Conservation (phyloP, 2,113 vertebrate species). For the Lanius collurio region DNA sequence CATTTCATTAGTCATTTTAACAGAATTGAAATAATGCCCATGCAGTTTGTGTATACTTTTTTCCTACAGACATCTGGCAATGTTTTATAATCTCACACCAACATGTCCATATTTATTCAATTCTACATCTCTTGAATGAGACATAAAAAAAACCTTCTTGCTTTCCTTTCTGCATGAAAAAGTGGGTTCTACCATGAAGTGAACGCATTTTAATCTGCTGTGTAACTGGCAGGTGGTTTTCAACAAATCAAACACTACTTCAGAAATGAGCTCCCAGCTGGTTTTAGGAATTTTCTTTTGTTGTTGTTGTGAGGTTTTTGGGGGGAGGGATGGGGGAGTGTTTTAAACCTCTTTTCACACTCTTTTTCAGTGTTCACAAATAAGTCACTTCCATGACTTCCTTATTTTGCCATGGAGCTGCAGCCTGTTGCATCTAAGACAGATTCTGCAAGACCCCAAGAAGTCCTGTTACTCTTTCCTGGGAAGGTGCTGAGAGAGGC, state of each 20-base stretch:
- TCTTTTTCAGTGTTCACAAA: neutral
- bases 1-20: constrained; percentile 13
- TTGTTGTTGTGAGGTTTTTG: neutral
- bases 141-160: neutral
- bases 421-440: neutral
- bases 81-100: neutral
- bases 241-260: neutral
- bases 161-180: neutral
- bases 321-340: accelerated
- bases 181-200: neutral
- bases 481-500: neutral
- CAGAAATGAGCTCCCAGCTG: neutral
- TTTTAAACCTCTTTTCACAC: neutral
- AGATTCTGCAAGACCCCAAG: neutral
- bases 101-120: neutral
- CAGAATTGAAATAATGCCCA: neutral
- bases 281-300: neutral
- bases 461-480: neutral
- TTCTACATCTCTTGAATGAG: neutral
- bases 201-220: neutral
- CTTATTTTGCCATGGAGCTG: neutral
- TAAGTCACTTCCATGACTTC: neutral
- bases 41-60: neutral
- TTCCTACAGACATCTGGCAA: neutral
- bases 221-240: neutral